Conservation (phyloP, 1,140 invertebrate genomes). For the Drosophila varians region DNA sequence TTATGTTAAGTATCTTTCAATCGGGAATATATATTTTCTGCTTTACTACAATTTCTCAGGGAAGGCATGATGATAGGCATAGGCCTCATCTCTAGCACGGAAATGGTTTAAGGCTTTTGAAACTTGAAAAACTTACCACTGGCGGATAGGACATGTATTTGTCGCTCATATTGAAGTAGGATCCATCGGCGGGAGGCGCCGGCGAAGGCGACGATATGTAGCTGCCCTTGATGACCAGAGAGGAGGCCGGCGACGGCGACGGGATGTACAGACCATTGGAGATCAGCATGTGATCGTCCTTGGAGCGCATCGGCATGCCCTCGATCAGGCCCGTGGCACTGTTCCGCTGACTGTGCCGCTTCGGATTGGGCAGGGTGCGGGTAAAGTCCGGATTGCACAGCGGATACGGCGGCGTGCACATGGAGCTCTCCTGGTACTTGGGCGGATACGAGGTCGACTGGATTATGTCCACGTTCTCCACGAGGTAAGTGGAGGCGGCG, state of each 20-base stretch:
- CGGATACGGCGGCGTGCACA: slow-evolving; percentile 77
- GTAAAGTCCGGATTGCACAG: slow-evolving; percentile 79
- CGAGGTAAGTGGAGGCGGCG: slow-evolving; percentile 77
- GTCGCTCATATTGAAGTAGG: slow-evolving; percentile 91
- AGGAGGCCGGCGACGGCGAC: slow-evolving; percentile 75
- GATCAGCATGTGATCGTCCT: slow-evolving; percentile 80
- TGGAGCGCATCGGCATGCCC: slow-evolving; percentile 74
- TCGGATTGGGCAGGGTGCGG: slow-evolving; percentile 74
- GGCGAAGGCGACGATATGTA: slow-evolving; percentile 86
- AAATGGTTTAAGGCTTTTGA: too few relatives aligned
- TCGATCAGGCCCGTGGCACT: slow-evolving; percentile 69
- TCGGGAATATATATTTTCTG: not conserved
- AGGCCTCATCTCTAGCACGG: not conserved
- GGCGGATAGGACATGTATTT: slow-evolving; percentile 89
- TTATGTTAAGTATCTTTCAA: slow-evolving; percentile 1
- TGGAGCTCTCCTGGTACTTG: slow-evolving; percentile 80
- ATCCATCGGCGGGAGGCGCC: slow-evolving; percentile 90
- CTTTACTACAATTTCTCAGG: not conserved
- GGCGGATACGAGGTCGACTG: slow-evolving; percentile 78
- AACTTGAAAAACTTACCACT: slow-evolving; percentile 83
- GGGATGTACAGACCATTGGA: slow-evolving; percentile 76
- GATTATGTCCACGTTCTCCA: slow-evolving; percentile 79
- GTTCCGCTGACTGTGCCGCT: slow-evolving; percentile 73
- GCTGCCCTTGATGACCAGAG: slow-evolving; percentile 78
- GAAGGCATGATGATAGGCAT: not conserved